These are phyloP conservation scores for Polietes domitor DNA, from an alignment of 2,888 invertebrate genomes.

Conservation along the genomic window DNA sequence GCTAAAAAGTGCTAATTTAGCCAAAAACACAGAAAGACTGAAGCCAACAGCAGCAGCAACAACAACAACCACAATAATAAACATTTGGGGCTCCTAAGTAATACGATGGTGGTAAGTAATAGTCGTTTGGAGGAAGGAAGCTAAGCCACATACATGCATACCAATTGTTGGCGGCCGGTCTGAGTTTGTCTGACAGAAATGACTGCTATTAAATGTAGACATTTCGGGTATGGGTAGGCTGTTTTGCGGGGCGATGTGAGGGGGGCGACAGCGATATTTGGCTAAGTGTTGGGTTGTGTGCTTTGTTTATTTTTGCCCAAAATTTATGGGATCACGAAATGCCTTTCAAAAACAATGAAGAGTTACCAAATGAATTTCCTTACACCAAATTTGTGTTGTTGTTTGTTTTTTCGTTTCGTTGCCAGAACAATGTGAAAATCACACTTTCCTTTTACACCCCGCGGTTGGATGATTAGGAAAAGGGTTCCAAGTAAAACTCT, in stretches of 20 bases:
- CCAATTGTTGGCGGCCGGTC: not conserved
- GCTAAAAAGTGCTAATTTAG: constrained; percentile 55
- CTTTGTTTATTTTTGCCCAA: constrained; percentile 52
- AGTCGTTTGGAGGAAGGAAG: not conserved
- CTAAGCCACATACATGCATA: not conserved
- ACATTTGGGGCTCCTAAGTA: not conserved
- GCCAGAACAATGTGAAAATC: not conserved
- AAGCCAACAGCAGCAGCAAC: not conserved
- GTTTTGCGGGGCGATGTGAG: not conserved
- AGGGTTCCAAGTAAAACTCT: not conserved
- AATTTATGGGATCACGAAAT: constrained; percentile 65
- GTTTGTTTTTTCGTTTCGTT: not conserved
- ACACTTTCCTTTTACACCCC: not conserved
- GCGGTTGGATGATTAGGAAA: not conserved
- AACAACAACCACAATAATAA: constrained; percentile 18
- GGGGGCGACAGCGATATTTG: not conserved
- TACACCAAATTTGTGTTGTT: not conserved
- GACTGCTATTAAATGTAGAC: constrained; percentile 51
- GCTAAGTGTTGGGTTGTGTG: not conserved
- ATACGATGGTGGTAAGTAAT: constrained; percentile 1
- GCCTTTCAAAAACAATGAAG: constrained; percentile 38
- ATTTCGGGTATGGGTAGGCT: not conserved
- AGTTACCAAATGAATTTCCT: constrained; percentile 26
- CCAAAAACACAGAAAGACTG: not conserved
- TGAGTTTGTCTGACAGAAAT: constrained; percentile 1